Conservation (phyloP, 2,113 vertebrate genomes). For the Neotragus moschatus region DNA sequence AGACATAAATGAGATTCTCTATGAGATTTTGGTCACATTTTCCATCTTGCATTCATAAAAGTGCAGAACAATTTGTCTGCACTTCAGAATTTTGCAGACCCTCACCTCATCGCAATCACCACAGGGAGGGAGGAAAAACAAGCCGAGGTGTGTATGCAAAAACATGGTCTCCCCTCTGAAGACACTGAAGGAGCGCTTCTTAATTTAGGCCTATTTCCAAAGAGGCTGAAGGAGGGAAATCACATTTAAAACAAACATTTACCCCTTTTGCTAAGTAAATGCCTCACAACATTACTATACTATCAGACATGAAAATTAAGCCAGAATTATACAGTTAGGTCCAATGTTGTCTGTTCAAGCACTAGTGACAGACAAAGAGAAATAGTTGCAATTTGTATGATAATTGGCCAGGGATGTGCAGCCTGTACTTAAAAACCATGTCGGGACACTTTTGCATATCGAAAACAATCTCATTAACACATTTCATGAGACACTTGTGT, state of each 20-base stretch:
- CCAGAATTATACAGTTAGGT: conserved; percentile 38
- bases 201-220: conserved; percentile 46
- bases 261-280: conserved; percentile 44
- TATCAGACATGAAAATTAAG: conserved; percentile 60
- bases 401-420: conserved; percentile 43
- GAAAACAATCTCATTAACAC: conserved; percentile 69
- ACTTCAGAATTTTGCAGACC: neutral
- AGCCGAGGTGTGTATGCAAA: conserved; percentile 18
- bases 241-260: conserved; percentile 51
- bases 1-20: neutral
- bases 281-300: conserved; percentile 42
- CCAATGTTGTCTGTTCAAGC: conserved; percentile 36
- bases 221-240: conserved; percentile 45
- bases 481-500: conserved; percentile 54
- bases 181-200: conserved; percentile 13
- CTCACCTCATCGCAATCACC: conserved; percentile 24
- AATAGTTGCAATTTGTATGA: neutral
- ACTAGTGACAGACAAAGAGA: conserved; percentile 49
- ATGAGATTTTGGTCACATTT: neutral
- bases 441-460: conserved; percentile 55
- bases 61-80: neutral
- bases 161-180: conserved; percentile 1
- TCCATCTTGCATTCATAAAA: conserved; percentile 39
- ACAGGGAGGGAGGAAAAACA: neutral
- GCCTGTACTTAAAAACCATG: conserved; percentile 24